phyloP scores from a whole-genome alignment of 2,113 vertebrate genomes.

The Sinocyclocheilus grahami region DNA sequence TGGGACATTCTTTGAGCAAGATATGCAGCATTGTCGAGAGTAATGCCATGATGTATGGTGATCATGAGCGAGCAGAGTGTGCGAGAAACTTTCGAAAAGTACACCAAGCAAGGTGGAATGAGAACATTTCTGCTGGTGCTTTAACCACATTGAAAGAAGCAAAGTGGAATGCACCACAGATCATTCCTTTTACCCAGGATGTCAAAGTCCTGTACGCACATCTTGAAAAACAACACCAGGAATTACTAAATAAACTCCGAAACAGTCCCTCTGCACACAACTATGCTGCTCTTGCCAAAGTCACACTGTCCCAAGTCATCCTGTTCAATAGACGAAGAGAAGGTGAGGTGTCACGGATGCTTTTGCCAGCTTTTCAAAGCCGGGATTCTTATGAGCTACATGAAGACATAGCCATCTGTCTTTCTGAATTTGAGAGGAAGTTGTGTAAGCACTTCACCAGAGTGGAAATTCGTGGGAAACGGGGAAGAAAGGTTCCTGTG shows the following conservation, averaged over 20 bases:
- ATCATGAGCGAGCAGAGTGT: too few relatives aligned
- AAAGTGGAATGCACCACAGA: too few relatives aligned
- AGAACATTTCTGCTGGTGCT: too few relatives aligned
- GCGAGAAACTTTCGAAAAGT: too few relatives aligned
- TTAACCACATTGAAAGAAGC: too few relatives aligned
- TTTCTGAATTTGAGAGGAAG: slow-evolving; percentile 42
- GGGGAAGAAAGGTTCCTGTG: background rate
- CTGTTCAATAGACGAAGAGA: slow-evolving; percentile 55
- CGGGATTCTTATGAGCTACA: background rate
- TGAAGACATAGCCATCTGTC: slow-evolving; percentile 38
- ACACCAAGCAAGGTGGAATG: too few relatives aligned
- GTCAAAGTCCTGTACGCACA: too few relatives aligned
- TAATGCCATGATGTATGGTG: too few relatives aligned
- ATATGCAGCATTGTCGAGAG: too few relatives aligned
- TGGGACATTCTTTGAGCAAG: too few relatives aligned
- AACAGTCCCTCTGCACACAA: slow-evolving; percentile 35
- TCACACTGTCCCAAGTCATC: slow-evolving; percentile 49
- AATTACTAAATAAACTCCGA: background rate
- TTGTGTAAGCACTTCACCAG: slow-evolving; percentile 46
- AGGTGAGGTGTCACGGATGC: slow-evolving; percentile 35
- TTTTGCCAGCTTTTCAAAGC: slow-evolving; percentile 28
- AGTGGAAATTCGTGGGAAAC: slow-evolving; percentile 49
- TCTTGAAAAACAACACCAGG: too few relatives aligned
- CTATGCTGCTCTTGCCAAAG: slow-evolving; percentile 43
- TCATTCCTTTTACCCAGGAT: too few relatives aligned